Percentiles rank a stretch among this genome's conserved stretches.
These are phyloP conservation scores for Zoanthus gigantus DNA, from an alignment of 92 coral and sea anemone species.

Conservation along the genomic window DNA sequence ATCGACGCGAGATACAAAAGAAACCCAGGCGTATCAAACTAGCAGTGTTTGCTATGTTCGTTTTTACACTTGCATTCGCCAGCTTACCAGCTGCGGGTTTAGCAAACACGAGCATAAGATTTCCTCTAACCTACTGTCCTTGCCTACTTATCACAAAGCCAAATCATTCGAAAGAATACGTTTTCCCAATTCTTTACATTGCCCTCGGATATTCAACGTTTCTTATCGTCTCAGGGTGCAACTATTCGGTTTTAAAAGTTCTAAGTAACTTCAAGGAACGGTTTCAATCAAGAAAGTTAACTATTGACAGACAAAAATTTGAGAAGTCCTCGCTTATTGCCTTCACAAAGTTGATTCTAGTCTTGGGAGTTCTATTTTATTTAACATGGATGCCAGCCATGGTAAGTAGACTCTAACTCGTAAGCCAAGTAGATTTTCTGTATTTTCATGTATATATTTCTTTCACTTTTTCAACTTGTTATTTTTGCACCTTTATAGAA, in stretches of 20 bases:
- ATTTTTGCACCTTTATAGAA: too few relatives aligned
- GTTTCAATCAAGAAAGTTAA: conserved; percentile 52
- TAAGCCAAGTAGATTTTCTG: too few relatives aligned
- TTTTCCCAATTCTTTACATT: conserved; percentile 56
- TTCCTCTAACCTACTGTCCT: conserved; percentile 70
- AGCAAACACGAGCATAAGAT: conserved; percentile 60
- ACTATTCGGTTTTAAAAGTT: conserved; percentile 58
- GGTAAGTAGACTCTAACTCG: conserved; percentile 52
- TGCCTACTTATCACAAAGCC: conserved; percentile 69
- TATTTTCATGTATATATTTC: background rate
- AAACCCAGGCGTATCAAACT: conserved; percentile 52
- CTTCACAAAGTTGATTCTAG: conserved; percentile 69
- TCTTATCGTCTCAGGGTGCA: conserved; percentile 62
- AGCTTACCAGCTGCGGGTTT: conserved; percentile 65
- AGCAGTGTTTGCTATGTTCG: conserved; percentile 45
- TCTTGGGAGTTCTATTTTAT: conserved; percentile 65
- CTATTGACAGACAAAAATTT: conserved; percentile 44
- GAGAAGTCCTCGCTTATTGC: conserved; percentile 55
- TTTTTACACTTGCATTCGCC: conserved; percentile 51
- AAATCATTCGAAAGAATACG: conserved; percentile 31
- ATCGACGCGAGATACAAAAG: conserved; percentile 58
- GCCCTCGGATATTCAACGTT: conserved; percentile 71
- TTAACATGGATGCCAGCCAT: conserved; percentile 79
- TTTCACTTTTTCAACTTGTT: too few relatives aligned
- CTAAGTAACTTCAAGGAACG: conserved; percentile 58